Percentiles rank a stretch among this genome's conserved stretches.
Evolutionary conservation across 1,140 invertebrate genomes (phyloP).

Genomic region (Macrotrachela quadricornifera): DNA sequence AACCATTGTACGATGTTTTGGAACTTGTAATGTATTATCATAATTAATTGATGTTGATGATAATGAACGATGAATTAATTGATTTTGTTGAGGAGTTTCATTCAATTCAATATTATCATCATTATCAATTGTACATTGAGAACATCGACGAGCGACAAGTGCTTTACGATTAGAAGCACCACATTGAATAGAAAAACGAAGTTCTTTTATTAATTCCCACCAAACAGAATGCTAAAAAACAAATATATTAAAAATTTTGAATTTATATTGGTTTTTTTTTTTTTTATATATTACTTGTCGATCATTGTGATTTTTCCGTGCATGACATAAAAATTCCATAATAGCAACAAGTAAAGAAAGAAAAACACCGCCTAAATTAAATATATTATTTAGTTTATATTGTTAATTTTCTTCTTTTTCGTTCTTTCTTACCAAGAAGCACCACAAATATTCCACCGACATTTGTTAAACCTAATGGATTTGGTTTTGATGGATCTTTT

Average conservation of each 20-base stretch:
- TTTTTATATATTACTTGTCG: too few relatives aligned
- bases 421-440: constrained; percentile 49
- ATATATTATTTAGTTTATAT: too few relatives aligned
- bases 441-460: constrained; percentile 88
- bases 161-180: constrained; percentile 41
- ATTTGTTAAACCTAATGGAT: constrained; percentile 73
- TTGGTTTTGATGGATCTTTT: constrained; percentile 73
- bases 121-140: background rate
- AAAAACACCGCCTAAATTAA: constrained; percentile 33
- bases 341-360: too few relatives aligned
- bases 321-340: too few relatives aligned
- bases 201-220: constrained; percentile 78
- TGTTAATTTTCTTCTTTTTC: too few relatives aligned
- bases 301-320: constrained; percentile 35
- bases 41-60: too few relatives aligned
- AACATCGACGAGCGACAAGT: background rate
- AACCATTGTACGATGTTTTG: too few relatives aligned
- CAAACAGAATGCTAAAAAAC: constrained; percentile 56
- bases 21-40: too few relatives aligned
- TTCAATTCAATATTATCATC: too few relatives aligned
- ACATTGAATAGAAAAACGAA: constrained; percentile 69
- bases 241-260: constrained; percentile 2
- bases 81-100: too few relatives aligned
- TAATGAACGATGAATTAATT: too few relatives aligned
- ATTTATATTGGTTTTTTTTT: too few relatives aligned